Base-by-base conservation (phyloP, 2,113 vertebrate genomes). In the Stigmatopora argus region DNA sequence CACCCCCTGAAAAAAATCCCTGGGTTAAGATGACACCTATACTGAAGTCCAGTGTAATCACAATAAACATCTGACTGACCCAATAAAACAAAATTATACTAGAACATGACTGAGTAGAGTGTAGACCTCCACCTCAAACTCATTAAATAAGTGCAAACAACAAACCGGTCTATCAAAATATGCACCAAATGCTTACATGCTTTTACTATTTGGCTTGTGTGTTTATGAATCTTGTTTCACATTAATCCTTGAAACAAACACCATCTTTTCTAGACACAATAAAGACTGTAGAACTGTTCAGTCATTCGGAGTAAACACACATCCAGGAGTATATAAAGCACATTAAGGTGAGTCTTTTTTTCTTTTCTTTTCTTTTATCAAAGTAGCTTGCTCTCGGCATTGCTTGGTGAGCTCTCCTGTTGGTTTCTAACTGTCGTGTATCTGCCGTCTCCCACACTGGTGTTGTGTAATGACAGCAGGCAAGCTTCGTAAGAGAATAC, bases 391-490 rank as follows among this genome's bases (percentile, higher is more conserved):
- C 72, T 81, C 70, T 62, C 72, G 67, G 74, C 70, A 46, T 59
- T 76, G 73, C 68, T 45, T 79, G 79, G 78, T 81, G 74, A 82
- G 82, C 77, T 84, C 68, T 34, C 72, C 74, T 81, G 76, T 82
- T 78, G 65, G 59, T 67, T 67, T 78, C 62, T 62, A 80, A 84
- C 72, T 72, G 78, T 65, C 19, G 49, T 49, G 83, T 63, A 82
- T 48, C 67, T 71, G 53, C 69, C 68, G 56, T 82, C 78, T 77
- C 78, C 76, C 80, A 73, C 73, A 70, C 73, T 51, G 82, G 78
- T 74, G 45, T 62, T 75, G 72, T 75, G 72, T 69, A 72, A 56
- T 71, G 72, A 85, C 58, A 78, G 66, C 68, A 67, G 51, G 62
- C 48, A 57, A 68, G 70, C 73, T 41, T 34, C 44, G 44, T 44